Conservation (phyloP, 2,797 vertebrate species). For the Sebastes goodei region DNA sequence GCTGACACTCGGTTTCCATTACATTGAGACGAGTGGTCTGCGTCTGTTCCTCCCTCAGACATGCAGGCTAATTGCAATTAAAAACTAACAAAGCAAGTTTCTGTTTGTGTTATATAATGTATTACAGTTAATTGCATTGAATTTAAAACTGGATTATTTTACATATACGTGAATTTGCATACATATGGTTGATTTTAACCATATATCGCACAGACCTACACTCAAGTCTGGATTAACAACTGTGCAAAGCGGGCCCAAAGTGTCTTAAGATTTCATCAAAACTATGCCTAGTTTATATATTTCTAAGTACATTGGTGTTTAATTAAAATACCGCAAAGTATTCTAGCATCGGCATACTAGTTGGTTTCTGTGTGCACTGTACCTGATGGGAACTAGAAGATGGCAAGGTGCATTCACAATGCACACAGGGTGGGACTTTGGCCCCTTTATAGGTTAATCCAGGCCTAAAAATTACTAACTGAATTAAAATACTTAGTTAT, state of each 20-base stretch:
- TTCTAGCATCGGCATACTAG: background rate
- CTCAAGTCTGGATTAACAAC: background rate
- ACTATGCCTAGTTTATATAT: background rate
- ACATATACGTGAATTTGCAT: background rate
- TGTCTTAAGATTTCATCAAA: conserved; percentile 11
- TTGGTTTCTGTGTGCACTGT: background rate
- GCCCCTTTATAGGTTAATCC: rapidly evolving
- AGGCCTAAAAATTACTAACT: background rate
- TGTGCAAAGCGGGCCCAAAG: background rate
- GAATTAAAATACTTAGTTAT: background rate
- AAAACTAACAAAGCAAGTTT: background rate
- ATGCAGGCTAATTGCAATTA: conserved; percentile 16
- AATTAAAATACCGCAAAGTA: background rate
- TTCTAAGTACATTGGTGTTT: background rate
- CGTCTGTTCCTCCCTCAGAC: conserved; percentile 18
- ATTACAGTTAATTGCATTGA: background rate
- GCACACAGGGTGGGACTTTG: background rate
- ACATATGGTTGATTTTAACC: background rate
- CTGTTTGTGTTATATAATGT: background rate
- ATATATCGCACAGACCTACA: background rate
- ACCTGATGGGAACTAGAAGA: background rate
- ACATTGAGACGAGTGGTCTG: conserved; percentile 32
- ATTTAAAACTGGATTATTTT: background rate
- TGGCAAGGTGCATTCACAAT: background rate
- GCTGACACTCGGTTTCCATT: conserved; percentile 67